Evolutionary conservation across 2,888 invertebrate genomes (phyloP).

Genomic region (Ganaspis brasiliensis): DNA sequence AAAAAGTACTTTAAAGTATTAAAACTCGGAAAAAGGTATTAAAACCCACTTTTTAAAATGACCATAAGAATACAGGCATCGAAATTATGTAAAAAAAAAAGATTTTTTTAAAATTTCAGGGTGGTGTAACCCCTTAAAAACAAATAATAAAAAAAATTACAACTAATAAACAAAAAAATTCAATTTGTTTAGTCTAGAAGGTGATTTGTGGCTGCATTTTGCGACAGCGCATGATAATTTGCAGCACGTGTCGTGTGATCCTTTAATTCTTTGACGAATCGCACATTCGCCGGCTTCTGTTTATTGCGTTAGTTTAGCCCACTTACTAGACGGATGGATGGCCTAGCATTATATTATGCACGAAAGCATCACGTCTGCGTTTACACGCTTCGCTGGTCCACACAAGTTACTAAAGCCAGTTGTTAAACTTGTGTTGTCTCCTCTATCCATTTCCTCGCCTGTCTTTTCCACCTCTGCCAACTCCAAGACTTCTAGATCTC

Average conservation of each 20-base stretch:
- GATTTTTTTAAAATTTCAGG: too few species aligned
- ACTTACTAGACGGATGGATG: conserved; percentile 40
- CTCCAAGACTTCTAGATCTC: background rate
- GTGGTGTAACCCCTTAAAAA: too few species aligned
- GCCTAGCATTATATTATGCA: conserved; percentile 42
- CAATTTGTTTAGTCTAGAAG: conserved; percentile 15
- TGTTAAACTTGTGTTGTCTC: conserved; percentile 66
- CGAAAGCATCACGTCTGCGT: conserved; percentile 58
- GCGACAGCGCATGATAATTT: conserved; percentile 39
- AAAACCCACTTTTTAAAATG: too few species aligned
- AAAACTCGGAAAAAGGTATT: too few species aligned
- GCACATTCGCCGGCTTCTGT: conserved; percentile 22
- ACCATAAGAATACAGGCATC: too few species aligned
- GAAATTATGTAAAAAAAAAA: too few species aligned
- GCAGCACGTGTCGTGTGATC: conserved; percentile 35
- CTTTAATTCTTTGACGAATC: conserved; percentile 43
- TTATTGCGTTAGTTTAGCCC: conserved; percentile 44
- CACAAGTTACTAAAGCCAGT: conserved; percentile 67
- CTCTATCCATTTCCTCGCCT: conserved; percentile 70
- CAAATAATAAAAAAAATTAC: too few species aligned
- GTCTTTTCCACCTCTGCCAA: conserved; percentile 59
- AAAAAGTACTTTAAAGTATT: too few species aligned
- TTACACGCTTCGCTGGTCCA: conserved; percentile 67
- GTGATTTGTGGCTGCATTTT: conserved; percentile 23
- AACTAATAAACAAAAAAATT: background rate